Evolutionary conservation across 2,888 invertebrate species (phyloP).

Genomic region (Tineola bisselliella): DNA sequence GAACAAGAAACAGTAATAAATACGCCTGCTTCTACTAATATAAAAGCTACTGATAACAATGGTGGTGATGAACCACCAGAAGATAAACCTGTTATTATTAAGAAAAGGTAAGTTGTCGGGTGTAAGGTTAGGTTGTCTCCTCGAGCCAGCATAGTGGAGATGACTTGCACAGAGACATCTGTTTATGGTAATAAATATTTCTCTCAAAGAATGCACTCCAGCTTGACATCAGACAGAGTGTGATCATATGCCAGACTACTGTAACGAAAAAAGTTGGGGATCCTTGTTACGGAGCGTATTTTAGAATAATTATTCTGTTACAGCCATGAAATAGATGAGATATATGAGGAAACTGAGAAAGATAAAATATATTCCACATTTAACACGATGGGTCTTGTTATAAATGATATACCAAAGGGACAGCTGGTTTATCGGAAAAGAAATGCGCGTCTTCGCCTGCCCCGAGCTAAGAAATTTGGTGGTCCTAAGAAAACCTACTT

Average conservation of each 20-base stretch:
- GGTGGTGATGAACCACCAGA: conserved; percentile 64
- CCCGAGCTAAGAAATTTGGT: conserved; percentile 39
- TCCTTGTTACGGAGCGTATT: too few relatives aligned
- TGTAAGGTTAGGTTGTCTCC: too few relatives aligned
- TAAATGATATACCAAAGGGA: conserved; percentile 54
- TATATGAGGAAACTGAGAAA: conserved; percentile 53
- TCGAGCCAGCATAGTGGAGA: too few relatives aligned
- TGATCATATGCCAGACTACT: too few relatives aligned
- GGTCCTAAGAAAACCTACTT: conserved; percentile 70
- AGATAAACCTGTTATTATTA: conserved; percentile 57
- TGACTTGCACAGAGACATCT: too few relatives aligned
- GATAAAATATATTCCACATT: conserved; percentile 72
- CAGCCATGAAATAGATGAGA: conserved; percentile 63
- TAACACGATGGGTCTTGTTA: conserved; percentile 69
- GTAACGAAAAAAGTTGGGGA: too few relatives aligned
- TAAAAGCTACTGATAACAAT: conserved; percentile 22
- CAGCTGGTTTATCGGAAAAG: conserved; percentile 73
- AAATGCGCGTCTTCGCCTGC: conserved; percentile 64
- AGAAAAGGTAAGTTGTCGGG: conserved; percentile 55
- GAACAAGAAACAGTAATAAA: neutral
- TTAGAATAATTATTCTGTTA: conserved; percentile 22
- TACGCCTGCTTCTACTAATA: conserved; percentile 13
- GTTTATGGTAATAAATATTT: too few relatives aligned
- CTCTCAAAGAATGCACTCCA: too few relatives aligned
- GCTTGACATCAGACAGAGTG: too few relatives aligned